phyloP scores from a whole-genome alignment of 2,113 vertebrate species.

The Trachemys scripta region DNA sequence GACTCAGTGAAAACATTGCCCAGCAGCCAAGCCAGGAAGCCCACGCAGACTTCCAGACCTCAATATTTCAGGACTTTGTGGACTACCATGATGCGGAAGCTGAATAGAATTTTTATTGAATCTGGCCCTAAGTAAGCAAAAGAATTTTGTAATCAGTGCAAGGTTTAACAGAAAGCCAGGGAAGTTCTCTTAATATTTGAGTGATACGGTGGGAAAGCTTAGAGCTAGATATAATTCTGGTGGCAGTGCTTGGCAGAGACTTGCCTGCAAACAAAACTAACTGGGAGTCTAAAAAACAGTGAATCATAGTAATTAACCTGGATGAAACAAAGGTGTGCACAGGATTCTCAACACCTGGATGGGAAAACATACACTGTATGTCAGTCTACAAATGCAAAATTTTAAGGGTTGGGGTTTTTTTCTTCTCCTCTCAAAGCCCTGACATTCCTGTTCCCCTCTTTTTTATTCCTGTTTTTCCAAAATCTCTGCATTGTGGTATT shows the following conservation, averaged over 20 bases:
- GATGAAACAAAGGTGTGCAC: slow-evolving; percentile 1
- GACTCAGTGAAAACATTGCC: slow-evolving; percentile 50
- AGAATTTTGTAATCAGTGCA: slow-evolving; percentile 69
- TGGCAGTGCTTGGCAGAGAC: slow-evolving; percentile 62
- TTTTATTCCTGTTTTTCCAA: background rate
- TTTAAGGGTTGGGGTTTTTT: background rate
- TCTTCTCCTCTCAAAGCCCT: background rate
- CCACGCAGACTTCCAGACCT: slow-evolving; percentile 55
- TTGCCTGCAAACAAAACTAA: slow-evolving; percentile 62
- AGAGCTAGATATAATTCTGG: slow-evolving; percentile 48
- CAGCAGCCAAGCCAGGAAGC: slow-evolving; percentile 36
- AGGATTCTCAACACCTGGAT: background rate
- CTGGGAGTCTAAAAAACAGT: slow-evolving; percentile 26
- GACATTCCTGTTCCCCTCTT: background rate
- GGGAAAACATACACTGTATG: background rate
- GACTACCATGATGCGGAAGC: slow-evolving; percentile 60
- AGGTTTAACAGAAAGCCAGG: slow-evolving; percentile 66
- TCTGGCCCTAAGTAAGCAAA: slow-evolving; percentile 68
- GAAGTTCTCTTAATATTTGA: slow-evolving; percentile 69
- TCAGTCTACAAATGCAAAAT: background rate
- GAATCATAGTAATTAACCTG: slow-evolving; percentile 1
- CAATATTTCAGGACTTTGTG: slow-evolving; percentile 64
- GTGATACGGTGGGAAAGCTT: slow-evolving; percentile 67
- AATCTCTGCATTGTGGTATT: background rate
- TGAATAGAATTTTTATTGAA: slow-evolving; percentile 64